Evolutionary conservation across 2,113 vertebrate species (phyloP), one percentile per base, ranked within the genome.

Genomic region (Bathybates hornii): DNA sequence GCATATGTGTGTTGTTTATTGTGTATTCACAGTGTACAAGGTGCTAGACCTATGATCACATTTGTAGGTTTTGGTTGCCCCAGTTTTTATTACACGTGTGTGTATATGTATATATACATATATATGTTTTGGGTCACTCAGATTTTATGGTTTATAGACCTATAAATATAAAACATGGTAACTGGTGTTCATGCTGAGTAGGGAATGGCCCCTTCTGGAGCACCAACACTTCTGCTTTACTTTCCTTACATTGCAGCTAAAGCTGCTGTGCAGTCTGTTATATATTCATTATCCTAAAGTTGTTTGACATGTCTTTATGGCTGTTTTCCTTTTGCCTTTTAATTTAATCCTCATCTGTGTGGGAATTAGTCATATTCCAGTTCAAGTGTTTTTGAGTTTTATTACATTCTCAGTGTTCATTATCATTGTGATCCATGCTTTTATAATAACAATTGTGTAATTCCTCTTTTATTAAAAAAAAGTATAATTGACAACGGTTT

Each of bases 391-490:
- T 89, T 85, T 80, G 14, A 12, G 92, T 91, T 68, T 79, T 79
- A 38, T 48, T 54, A 86, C 61, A 85, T 83, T 41, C 27, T 86
- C 80, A 45, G 29, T 91, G 89, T 90, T 90, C 71, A 83, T 90
- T 78, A 81, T 84, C 54, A 90, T 66, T 12, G 83, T 95, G 86
- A 83, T 80, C 14, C 80, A 88, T 92, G 84, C 84, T 94, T 95
- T 94, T 93, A 90, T 95, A 94, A 86, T 80, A 86, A 89, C 54
- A 78, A 45, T 90, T 91, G 81, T 93, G 92, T 94, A 92, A 89
- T 82, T 80, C 4, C 19, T 86, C 61, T 86, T 83, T 86, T 94
- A 92, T 94, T 93, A 93, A 95, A 94, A 94, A 76, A 76, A 21
- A 9, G 32, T 81, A 84, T 91, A 84, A 45, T 81, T 87, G 32